Conservation (phyloP, 2,113 vertebrate species). For the Paramisgurnus dabryanus region DNA sequence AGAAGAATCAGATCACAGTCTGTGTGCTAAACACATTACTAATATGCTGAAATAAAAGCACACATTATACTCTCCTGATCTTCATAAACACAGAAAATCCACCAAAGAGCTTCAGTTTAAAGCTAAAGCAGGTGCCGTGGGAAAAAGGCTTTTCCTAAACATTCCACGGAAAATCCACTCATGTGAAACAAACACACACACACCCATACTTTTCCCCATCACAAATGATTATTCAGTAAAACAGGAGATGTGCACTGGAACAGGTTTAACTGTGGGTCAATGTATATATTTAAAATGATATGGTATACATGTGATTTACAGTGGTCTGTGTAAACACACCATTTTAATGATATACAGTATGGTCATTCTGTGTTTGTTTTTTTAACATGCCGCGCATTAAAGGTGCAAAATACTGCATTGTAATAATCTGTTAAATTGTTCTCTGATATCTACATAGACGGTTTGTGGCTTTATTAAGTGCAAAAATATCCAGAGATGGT, state of each 20-base stretch:
- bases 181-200: conserved; percentile 2
- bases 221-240: not conserved
- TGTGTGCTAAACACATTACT: not conserved
- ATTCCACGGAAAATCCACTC: not conserved
- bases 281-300: no score
- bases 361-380: no score
- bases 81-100: conserved; percentile 14
- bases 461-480: no score
- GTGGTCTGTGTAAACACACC: no score
- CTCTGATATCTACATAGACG: no score
- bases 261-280: no score
- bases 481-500: no score
- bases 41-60: not conserved
- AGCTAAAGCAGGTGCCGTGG: conserved; percentile 12
- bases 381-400: no score
- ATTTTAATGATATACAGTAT: no score
- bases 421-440: no score
- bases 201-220: conserved; percentile 2
- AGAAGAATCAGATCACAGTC: not conserved
- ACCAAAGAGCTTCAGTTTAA: not conserved
- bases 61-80: not conserved
- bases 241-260: not conserved
- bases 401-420: no score
- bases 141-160: conserved; percentile 20
- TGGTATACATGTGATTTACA: no score